Evolutionary conservation across 2,888 invertebrate genomes (phyloP), one percentile per base, ranked within the genome.

Genomic region (Orthosia gothica): DNA sequence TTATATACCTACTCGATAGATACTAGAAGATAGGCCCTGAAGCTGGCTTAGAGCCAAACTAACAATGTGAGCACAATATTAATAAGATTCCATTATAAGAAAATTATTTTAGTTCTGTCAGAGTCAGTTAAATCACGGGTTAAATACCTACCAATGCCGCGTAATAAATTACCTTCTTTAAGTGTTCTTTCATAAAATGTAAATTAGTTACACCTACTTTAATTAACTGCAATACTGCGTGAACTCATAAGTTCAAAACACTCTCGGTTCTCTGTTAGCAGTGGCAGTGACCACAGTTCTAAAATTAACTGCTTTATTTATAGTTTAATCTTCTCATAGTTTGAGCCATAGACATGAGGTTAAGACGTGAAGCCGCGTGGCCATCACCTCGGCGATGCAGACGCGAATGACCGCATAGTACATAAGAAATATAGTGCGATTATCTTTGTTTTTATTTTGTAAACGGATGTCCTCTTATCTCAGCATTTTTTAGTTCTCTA

Each of bases 291-390:
- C 71, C 71, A 70, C 49, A 20, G 66, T 65, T 77, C 63, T 80
- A 82, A 77, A 71, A 67, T 67, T 52, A 82, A 16, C 63, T 23
- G 50, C 7, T 58, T 13, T 82, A 82, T 82, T 82, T 67, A 71
- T 71, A 82, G 52, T 26, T 49, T 63, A 62, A 63, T 77, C 49
- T 67, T 55, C 45, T 70, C 54, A 64, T 80, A 71, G 79, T 82
- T 82, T 55, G 69, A 77, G 61, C 66, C 18, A 52, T 47, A 50
- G 45, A 23, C 78, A 64, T 82, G 77, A 71, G 66, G 47, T 77
- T 47, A 63, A 16, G 3, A 11, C 79, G 65, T 67, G 62, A 18
- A 81, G 7, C 58, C n/a, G 50, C 50, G 76, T 61, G 65, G 47
- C 23, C 65, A 54, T 52, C 65, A 62, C 40, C 63, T 47, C 61